A percentile compares a stretch with the other conserved stretches of the same genome.
Evolutionary conservation across 2,113 vertebrate species (phyloP).

Genomic region (Myanophis thanlyinensis): DNA sequence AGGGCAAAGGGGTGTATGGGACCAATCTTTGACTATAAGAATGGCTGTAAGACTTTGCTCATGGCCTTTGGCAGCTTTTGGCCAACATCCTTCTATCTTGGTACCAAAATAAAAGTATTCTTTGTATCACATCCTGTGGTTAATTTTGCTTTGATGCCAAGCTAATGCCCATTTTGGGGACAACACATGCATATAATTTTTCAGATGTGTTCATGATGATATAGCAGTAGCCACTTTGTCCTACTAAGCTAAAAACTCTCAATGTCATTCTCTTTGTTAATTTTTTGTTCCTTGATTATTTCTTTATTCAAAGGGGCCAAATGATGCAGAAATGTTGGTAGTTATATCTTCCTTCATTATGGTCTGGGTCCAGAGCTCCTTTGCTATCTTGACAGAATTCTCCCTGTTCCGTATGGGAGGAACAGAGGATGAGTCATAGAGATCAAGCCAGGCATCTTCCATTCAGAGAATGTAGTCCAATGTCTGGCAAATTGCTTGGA

Average conservation of each 20-base stretch:
- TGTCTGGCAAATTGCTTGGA: background rate
- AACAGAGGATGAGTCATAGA: background rate
- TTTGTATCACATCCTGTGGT: too few species aligned
- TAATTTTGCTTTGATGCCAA: too few species aligned
- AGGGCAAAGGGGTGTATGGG: too few species aligned
- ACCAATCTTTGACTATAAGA: too few species aligned
- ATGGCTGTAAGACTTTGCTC: too few species aligned
- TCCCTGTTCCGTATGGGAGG: background rate
- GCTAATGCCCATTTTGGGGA: too few species aligned
- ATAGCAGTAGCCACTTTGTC: background rate
- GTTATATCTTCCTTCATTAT: background rate
- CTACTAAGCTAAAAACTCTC: background rate
- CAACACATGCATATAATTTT: too few species aligned
- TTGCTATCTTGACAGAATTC: background rate
- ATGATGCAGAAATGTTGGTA: background rate
- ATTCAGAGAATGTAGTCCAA: background rate
- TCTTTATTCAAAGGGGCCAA: background rate
- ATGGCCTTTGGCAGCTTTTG: too few species aligned
- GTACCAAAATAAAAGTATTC: too few species aligned
- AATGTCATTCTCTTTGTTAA: background rate
- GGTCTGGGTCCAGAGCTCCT: accelerated
- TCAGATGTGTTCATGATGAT: background rate
- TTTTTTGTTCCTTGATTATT: background rate
- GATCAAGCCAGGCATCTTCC: background rate
- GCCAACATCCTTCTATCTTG: too few species aligned